Percentiles rank a stretch among this genome's conserved stretches.
Conservation (phyloP, 2,113 vertebrate species). For the Galbula dea region DNA sequence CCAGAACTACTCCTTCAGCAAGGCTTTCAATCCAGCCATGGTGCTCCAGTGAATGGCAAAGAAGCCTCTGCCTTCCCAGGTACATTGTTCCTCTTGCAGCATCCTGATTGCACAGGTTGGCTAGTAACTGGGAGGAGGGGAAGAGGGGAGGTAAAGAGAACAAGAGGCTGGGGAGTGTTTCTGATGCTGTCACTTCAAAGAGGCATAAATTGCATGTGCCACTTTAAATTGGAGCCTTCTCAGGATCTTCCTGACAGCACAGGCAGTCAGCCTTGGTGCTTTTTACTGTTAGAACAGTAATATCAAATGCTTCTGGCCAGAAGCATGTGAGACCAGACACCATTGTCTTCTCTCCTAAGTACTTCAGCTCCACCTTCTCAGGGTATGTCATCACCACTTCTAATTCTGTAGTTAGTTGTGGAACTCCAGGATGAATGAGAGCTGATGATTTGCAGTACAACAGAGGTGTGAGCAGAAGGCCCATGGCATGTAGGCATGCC, state of each 20-base stretch:
- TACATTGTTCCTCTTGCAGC: neutral
- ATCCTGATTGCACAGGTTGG: neutral
- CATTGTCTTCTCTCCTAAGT: neutral
- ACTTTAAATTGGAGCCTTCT: neutral
- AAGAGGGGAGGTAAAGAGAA: neutral
- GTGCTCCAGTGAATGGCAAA: neutral
- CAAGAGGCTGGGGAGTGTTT: neutral
- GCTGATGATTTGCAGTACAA: neutral
- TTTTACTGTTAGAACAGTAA: neutral
- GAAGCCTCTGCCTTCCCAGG: neutral
- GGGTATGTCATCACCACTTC: neutral
- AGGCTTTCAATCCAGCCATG: neutral
- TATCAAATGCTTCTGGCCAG: neutral
- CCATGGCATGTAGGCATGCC: neutral
- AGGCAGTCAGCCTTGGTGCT: neutral
- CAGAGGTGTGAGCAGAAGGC: neutral
- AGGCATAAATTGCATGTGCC: neutral
- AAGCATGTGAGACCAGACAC: neutral
- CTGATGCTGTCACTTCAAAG: neutral
- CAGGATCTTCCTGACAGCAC: neutral
- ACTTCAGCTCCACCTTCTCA: neutral
- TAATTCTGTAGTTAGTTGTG: neutral
- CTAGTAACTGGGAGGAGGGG: neutral
- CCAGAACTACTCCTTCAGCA: neutral
- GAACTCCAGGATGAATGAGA: neutral